Percentiles rank a stretch among this genome's conserved stretches.
phyloP scores from a whole-genome alignment of 2,888 invertebrate genomes.

The Empis livida region DNA sequence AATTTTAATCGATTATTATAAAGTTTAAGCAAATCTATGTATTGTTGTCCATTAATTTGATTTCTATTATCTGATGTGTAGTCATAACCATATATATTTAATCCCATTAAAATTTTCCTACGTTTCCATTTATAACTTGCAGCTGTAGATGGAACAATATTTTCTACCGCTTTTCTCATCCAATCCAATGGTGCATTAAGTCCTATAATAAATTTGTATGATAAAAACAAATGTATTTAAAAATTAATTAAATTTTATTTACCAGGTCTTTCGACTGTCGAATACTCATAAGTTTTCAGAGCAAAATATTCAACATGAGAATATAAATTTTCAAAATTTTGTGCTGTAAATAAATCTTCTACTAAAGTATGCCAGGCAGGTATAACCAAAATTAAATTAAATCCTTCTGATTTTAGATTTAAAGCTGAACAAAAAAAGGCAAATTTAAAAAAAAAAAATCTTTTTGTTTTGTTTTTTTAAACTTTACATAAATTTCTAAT shows the following conservation, averaged over 20 bases:
- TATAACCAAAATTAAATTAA: constrained; percentile 59
- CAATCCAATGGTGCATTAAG: constrained; percentile 82
- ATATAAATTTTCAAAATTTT: constrained; percentile 65
- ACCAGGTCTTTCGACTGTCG: constrained; percentile 68
- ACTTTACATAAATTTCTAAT: constrained; percentile 48
- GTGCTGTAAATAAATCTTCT: constrained; percentile 51
- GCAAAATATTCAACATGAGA: constrained; percentile 74
- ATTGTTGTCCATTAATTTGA: constrained; percentile 67
- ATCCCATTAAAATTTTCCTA: constrained; percentile 72
- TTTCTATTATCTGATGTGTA: constrained; percentile 72
- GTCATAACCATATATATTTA: constrained; percentile 90
- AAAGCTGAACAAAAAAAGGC: neutral
- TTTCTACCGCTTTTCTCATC: constrained; percentile 63
- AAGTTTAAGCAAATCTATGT: constrained; percentile 58
- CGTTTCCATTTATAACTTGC: constrained; percentile 40
- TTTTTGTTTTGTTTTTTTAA: no score
- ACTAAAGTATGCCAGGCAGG: constrained; percentile 38
- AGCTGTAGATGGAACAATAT: constrained; percentile 49
- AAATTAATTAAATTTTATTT: constrained; percentile 9
- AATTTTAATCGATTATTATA: constrained; percentile 64
- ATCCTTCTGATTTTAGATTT: constrained; percentile 18
- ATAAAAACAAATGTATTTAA: neutral
- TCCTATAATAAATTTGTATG: constrained; percentile 36
- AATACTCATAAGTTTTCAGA: constrained; percentile 92
- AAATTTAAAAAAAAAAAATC: no score